Evolutionary conservation across 2,888 invertebrate genomes (phyloP), one percentile per base, ranked within the genome.

Genomic region (Pinctada fucata): DNA sequence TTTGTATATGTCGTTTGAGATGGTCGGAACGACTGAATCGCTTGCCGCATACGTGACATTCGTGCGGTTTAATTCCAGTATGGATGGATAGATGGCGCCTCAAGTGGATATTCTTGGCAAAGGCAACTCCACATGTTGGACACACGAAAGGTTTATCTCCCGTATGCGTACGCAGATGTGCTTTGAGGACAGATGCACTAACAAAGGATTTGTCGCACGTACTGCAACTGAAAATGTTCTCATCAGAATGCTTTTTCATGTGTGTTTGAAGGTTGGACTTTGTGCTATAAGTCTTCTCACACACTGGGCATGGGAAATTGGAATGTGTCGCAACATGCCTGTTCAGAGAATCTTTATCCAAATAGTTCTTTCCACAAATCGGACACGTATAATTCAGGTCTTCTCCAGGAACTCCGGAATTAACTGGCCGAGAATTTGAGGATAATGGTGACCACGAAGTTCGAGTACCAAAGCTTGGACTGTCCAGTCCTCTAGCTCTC

Each of bases 51-150:
- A 87, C 75, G 70, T 83, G 81, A 70, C 89, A 89, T 47, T 79
- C 79, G 58, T 88, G 87, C 2, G 87, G 88, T 72, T 88, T 88
- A 16, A 85, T 80, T 0, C 88, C 87, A 0, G 87, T 86, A 80
- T 89, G 89, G 16, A 87, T 87, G 47, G 84, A 82, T 68, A 87
- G 75, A 73, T 89, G 89, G 16, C 87, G 84, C 67, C 87, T 87
- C n/a, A 89, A 82, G 73, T 88, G 87, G 64, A 87, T 86, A 75
- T 87, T 87, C 73, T 88, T 87, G 13, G 87, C 84, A 75, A 89
- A 89, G 13, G 85, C 82, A 66, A 86, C 84, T 4, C 85, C 85
- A 76, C 88, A 89, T n/a, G 82, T 83, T 0, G 84, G 81, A 71
- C 89, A 88, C 8, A 79, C 79, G 77, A 86, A 88, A 10, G 88